Evolutionary conservation across 1,140 invertebrate genomes (phyloP).

Genomic region (Neocloeon triangulifer): DNA sequence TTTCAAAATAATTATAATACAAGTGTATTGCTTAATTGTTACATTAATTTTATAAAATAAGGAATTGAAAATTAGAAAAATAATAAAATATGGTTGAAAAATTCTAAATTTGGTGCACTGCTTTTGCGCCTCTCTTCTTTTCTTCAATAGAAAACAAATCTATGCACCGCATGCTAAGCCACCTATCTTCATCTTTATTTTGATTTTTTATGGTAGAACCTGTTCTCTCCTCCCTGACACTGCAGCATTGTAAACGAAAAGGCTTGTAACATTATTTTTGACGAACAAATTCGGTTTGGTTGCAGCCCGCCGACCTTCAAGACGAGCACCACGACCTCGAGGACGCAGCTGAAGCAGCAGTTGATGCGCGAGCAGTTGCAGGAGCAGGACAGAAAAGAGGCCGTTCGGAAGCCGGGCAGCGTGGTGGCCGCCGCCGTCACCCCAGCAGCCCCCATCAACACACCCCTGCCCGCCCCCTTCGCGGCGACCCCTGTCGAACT

Average conservation of each 20-base stretch:
- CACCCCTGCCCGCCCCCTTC: constrained; percentile 26
- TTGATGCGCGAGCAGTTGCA: constrained; percentile 61
- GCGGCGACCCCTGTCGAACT: constrained; percentile 42
- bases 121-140: too few relatives aligned
- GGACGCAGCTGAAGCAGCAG: constrained; percentile 66
- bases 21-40: too few relatives aligned
- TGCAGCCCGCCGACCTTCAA: constrained; percentile 59
- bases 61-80: too few relatives aligned
- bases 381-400: constrained; percentile 38
- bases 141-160: too few relatives aligned
- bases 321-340: constrained; percentile 50
- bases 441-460: constrained; percentile 23
- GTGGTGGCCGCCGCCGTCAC: constrained; percentile 8
- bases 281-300: too few relatives aligned
- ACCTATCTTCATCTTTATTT: too few relatives aligned
- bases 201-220: too few relatives aligned
- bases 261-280: constrained; percentile 9
- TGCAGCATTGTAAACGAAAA: background rate
- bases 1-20: too few relatives aligned
- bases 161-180: too few relatives aligned
- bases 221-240: constrained; percentile 7
- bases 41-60: too few relatives aligned
- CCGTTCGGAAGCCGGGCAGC: constrained; percentile 16
- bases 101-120: too few relatives aligned
- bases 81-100: too few relatives aligned